These are phyloP conservation scores for Papilio aristodemus DNA, from an alignment of 1,140 invertebrate genomes.

Conservation along the genomic window DNA sequence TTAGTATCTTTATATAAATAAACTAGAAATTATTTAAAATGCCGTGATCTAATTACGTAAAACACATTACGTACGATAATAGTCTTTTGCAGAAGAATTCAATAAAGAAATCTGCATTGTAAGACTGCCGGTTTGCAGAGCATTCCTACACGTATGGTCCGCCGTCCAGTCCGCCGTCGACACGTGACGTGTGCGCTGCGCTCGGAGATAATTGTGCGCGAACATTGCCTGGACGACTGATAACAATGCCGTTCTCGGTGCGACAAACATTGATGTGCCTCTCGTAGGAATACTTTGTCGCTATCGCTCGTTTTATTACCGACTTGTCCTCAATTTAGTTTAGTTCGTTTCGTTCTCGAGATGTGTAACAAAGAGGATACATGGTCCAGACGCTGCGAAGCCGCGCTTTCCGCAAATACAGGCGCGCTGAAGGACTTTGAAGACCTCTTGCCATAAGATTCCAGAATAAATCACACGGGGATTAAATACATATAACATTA, in stretches of 20 bases:
- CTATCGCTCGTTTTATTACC: slow-evolving; percentile 5
- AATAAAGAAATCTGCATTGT: no score
- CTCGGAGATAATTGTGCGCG: neutral
- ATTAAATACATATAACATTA: no score
- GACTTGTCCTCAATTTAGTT: neutral
- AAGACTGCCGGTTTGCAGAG: no score
- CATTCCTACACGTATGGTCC: no score
- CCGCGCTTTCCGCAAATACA: no score
- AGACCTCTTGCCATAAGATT: no score
- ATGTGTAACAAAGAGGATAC: neutral
- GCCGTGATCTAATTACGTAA: neutral
- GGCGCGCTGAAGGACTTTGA: no score
- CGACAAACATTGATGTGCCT: slow-evolving; percentile 1
- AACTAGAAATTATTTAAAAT: neutral
- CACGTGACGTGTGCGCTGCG: neutral
- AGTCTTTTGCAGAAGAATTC: no score
- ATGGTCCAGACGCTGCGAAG: neutral
- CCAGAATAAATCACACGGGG: no score
- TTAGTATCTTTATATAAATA: neutral
- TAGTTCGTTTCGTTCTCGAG: neutral
- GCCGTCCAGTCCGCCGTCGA: neutral
- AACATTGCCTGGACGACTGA: neutral
- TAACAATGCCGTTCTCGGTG: slow-evolving; percentile 2
- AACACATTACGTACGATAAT: neutral
- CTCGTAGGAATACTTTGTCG: neutral